phyloP scores from a whole-genome alignment of 1,140 invertebrate genomes.

The Cotesia typhae region DNA sequence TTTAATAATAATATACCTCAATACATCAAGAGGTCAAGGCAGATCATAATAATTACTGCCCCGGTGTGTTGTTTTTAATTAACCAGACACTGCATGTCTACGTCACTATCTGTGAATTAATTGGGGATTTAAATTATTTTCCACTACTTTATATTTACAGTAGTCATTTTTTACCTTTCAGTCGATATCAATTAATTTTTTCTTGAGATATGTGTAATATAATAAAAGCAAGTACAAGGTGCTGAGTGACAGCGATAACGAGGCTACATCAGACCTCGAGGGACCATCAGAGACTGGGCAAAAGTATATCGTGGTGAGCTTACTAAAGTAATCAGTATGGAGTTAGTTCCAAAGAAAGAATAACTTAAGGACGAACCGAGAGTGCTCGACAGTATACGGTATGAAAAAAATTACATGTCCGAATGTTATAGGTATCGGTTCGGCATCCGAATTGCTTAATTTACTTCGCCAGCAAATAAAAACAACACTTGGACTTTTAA shows the following conservation, averaged over 20 bases:
- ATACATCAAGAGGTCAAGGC: slow-evolving; percentile 2
- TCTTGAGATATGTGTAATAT: background rate
- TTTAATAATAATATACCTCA: too few relatives aligned
- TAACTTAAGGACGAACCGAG: background rate
- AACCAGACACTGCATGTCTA: too few relatives aligned
- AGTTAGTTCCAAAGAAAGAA: background rate
- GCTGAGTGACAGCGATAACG: slow-evolving; percentile 11
- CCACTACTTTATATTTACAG: background rate
- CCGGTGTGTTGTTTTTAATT: background rate
- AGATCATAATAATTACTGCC: background rate
- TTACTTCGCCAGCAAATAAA: slow-evolving; percentile 23
- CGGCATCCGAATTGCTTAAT: slow-evolving; percentile 39
- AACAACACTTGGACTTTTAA: too few relatives aligned
- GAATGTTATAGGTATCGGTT: slow-evolving; percentile 9
- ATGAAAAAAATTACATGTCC: slow-evolving; percentile 19
- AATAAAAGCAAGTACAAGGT: background rate
- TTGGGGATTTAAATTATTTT: too few relatives aligned
- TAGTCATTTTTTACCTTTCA: background rate
- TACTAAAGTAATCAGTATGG: slow-evolving; percentile 12
- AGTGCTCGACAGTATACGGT: background rate
- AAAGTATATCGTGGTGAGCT: background rate
- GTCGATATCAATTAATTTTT: too few relatives aligned
- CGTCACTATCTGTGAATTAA: too few relatives aligned
- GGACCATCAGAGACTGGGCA: background rate
- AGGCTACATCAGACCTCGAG: slow-evolving; percentile 16